Evolutionary conservation across 2,888 invertebrate genomes (phyloP).

Genomic region (Drosophila eohydei): DNA sequence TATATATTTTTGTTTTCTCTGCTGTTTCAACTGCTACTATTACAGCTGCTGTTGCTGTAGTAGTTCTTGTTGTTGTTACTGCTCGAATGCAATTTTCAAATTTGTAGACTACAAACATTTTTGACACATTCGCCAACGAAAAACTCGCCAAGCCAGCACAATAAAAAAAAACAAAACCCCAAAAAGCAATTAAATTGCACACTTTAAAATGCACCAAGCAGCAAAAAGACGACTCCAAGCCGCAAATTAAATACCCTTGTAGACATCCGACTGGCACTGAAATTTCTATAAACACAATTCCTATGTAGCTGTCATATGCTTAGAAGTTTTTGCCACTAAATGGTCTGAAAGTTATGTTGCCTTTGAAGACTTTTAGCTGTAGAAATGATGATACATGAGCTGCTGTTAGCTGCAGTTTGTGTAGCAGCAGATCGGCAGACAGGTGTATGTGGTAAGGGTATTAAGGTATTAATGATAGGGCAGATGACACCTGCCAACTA

Average conservation of each 20-base stretch:
- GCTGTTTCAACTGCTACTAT: constrained; percentile 29
- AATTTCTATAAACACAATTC: not conserved
- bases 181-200: constrained; percentile 78
- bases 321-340: not conserved
- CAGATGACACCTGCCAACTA: not conserved
- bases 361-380: too few species aligned
- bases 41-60: constrained; percentile 8
- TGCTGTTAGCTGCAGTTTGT: too few species aligned
- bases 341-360: too few species aligned
- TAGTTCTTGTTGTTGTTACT: constrained; percentile 8
- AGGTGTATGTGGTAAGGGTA: not conserved
- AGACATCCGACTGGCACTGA: not conserved
- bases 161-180: constrained; percentile 62
- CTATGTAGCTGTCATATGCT: not conserved
- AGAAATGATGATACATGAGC: too few species aligned
- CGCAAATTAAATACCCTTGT: constrained; percentile 8
- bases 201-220: constrained; percentile 62
- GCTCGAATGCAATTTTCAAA: constrained; percentile 52
- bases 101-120: constrained; percentile 63
- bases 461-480: not conserved
- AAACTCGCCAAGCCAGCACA: constrained; percentile 39
- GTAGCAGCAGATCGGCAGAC: too few species aligned
- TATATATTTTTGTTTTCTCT: constrained; percentile 23
- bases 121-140: constrained; percentile 64
- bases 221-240: not conserved